Evolutionary conservation across 2,113 vertebrate genomes (phyloP).

Genomic region (Empidonax traillii): DNA sequence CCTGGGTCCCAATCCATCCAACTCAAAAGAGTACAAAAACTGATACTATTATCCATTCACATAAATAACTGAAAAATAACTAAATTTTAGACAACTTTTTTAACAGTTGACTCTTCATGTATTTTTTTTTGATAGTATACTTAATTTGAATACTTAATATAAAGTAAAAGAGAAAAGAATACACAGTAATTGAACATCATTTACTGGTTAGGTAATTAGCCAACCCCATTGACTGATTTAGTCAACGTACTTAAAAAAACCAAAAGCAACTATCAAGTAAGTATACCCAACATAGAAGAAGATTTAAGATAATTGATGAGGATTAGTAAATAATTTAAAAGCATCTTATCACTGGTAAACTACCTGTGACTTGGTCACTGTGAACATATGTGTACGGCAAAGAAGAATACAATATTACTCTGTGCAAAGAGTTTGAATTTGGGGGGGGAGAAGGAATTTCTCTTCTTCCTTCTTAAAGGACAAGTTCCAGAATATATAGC

Average conservation of each 20-base stretch:
- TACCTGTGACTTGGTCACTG: background rate
- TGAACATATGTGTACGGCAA: background rate
- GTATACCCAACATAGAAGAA: background rate
- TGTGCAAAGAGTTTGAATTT: background rate
- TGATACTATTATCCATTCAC: background rate
- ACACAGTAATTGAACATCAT: background rate
- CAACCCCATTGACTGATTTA: background rate
- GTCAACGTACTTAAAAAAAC: background rate
- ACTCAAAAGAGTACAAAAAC: background rate
- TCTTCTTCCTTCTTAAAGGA: background rate
- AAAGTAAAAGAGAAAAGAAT: background rate
- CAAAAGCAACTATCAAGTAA: background rate
- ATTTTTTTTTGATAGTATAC: background rate
- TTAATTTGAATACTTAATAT: background rate
- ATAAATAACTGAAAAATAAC: background rate
- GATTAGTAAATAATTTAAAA: background rate
- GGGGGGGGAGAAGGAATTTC: accelerated
- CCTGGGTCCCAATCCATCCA: background rate
- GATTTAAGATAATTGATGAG: background rate
- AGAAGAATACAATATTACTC: background rate
- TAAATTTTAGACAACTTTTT: background rate
- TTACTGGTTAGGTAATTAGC: background rate
- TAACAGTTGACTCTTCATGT: background rate
- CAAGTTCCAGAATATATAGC: background rate
- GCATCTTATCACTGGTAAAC: background rate